phyloP scores from a whole-genome alignment of 2,797 vertebrate genomes.

The Lepilemur septentrionalis region DNA sequence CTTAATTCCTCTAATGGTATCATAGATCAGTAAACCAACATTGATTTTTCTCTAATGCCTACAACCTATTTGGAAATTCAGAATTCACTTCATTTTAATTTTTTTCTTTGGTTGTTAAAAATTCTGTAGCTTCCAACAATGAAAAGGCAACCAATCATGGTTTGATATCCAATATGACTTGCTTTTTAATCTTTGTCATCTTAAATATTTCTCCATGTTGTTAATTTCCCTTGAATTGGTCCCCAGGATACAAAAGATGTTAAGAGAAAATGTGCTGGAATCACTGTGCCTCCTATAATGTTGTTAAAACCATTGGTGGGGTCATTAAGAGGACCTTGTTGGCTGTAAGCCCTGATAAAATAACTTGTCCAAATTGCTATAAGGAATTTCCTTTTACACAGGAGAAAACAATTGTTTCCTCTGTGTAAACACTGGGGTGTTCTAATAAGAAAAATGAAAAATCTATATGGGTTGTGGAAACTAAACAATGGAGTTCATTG shows the following conservation, averaged over 20 bases:
- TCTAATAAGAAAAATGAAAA: neutral
- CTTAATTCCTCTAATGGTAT: neutral
- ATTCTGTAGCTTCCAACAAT: neutral
- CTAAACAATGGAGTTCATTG: neutral
- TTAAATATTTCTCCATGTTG: neutral
- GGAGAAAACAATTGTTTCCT: neutral
- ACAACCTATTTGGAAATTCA: neutral
- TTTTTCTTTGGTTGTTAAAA: neutral
- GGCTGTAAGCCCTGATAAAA: neutral
- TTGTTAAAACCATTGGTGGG: neutral
- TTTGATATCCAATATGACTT: neutral
- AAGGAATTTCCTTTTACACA: neutral
- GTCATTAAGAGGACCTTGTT: neutral
- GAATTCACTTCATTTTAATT: neutral
- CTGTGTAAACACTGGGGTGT: neutral
- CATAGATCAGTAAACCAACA: neutral
- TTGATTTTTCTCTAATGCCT: neutral
- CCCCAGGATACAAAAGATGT: neutral
- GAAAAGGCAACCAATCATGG: neutral
- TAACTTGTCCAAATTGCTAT: neutral
- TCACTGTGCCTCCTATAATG: neutral
- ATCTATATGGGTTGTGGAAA: neutral
- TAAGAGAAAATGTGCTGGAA: neutral
- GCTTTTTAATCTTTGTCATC: neutral
- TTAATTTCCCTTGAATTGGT: slow-evolving; percentile 9